Percentiles rank a stretch among this genome's conserved stretches.
Conservation (phyloP, 1,140 invertebrate genomes). For the Pseudoatta argentina region DNA sequence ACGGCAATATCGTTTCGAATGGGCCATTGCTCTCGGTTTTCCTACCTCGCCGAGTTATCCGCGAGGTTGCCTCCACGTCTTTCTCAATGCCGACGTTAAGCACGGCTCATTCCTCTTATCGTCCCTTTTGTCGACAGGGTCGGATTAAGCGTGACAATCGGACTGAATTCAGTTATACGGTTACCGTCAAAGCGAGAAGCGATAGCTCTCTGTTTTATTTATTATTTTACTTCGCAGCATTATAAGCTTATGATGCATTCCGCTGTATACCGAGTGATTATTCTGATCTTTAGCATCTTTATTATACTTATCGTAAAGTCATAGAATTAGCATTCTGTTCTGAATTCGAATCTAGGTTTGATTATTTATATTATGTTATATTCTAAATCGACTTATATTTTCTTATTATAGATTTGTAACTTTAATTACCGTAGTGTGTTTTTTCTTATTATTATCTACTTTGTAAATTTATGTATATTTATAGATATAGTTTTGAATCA, state of each 20-base stretch:
- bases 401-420: no score
- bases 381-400: no score
- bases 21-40: slow-evolving; percentile 76
- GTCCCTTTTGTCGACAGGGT: slow-evolving; percentile 31
- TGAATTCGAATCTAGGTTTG: background rate
- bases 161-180: slow-evolving; percentile 9
- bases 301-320: background rate
- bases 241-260: background rate
- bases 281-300: background rate
- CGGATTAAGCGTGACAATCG: slow-evolving; percentile 52
- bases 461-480: no score
- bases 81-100: slow-evolving; percentile 58
- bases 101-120: slow-evolving; percentile 58
- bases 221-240: background rate
- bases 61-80: slow-evolving; percentile 47
- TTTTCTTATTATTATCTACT: no score
- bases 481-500: no score
- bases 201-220: slow-evolving; percentile 17
- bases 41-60: slow-evolving; percentile 50
- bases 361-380: no score
- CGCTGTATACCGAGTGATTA: background rate
- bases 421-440: no score
- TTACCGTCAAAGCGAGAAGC: slow-evolving; percentile 3
- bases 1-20: slow-evolving; percentile 77
- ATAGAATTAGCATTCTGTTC: background rate